Base-by-base conservation (phyloP, 2,797 vertebrate genomes). In the Allobates femoralis region DNA sequence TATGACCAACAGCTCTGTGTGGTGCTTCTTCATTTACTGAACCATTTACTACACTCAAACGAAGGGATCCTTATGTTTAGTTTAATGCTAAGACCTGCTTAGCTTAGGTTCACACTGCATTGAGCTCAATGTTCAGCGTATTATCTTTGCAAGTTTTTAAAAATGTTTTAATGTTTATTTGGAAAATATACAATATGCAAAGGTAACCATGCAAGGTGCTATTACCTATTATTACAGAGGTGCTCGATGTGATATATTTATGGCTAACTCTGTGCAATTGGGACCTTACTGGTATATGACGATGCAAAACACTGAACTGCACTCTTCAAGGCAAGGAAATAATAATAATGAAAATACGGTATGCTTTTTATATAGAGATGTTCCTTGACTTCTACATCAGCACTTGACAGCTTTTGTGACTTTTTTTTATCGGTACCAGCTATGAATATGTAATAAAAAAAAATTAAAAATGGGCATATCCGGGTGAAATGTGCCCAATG, bases 391-490 rank as follows among this genome's bases (percentile, higher is more conserved):
- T 71, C 34, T 69, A 46, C 69, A 46, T 73, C 34, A 46, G 62
- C 62, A 66, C 62, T 30, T 67, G 64, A 30, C 64, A 67, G 71
- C 14, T 50, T 46, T 50, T n/a, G 41, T 14, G 41, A 16, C 23
- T 50, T 50, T 73, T 4, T 26, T 50, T 73, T 50, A 73, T 46
- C 26, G 37, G 6, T 23, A 12, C 71, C 71, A 74, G 71, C 23
- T 50, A 74, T 50, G 71, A 41, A 74, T 74, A 74, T 74, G 71
- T 74, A 74, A n/a, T n/a, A n/a, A n/a, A n/a, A n/a, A n/a, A n/a
- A n/a, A 23, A 21, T 26, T n/a, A 12, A 21, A 37, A 19, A 69
- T 12, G 37, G 69, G 37, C 37, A 74, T 46, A 74, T 50, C 37
- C 26, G 71, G 41, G n/a, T 16, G 37, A 50, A 14, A 50, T 50